These are phyloP conservation scores for Smutsia temminckii DNA, from an alignment of 2,797 vertebrate species.

Conservation along the genomic window DNA sequence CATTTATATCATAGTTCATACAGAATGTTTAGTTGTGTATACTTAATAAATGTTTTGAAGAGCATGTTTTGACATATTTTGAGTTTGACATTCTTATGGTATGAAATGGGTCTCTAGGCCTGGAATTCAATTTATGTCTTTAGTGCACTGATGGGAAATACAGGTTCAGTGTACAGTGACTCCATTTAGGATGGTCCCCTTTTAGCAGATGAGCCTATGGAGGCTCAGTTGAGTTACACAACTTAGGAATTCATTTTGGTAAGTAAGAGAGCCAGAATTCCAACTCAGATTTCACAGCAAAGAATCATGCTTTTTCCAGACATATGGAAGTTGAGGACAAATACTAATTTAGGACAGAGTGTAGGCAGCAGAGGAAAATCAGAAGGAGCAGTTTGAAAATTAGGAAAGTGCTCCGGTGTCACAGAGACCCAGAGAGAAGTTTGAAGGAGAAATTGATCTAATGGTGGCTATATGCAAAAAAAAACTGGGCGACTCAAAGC, in stretches of 20 bases:
- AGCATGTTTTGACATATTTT: constrained; percentile 38
- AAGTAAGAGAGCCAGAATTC: constrained; percentile 19
- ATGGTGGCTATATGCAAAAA: neutral
- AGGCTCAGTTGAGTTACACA: neutral
- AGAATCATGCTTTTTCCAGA: constrained; percentile 16
- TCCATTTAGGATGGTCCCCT: neutral
- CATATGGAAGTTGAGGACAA: neutral
- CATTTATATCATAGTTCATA: constrained; percentile 51
- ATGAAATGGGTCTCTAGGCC: constrained; percentile 6
- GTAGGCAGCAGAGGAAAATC: neutral
- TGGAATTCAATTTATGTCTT: constrained; percentile 29
- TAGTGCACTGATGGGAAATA: neutral
- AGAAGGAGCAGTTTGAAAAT: neutral
- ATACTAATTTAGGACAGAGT: neutral
- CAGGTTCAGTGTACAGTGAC: neutral
- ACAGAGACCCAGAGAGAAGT: neutral
- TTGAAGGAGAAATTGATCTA: constrained; percentile 2
- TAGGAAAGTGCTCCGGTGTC: neutral
- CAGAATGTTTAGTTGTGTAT: constrained; percentile 54
- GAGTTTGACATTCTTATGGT: constrained; percentile 56
- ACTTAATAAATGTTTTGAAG: constrained; percentile 73
- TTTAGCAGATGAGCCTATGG: neutral
- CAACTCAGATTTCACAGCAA: neutral
- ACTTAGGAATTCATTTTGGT: neutral
- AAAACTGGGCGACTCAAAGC: neutral